phyloP scores from a whole-genome alignment of 2,113 vertebrate species.

The Amphiprion percula region DNA sequence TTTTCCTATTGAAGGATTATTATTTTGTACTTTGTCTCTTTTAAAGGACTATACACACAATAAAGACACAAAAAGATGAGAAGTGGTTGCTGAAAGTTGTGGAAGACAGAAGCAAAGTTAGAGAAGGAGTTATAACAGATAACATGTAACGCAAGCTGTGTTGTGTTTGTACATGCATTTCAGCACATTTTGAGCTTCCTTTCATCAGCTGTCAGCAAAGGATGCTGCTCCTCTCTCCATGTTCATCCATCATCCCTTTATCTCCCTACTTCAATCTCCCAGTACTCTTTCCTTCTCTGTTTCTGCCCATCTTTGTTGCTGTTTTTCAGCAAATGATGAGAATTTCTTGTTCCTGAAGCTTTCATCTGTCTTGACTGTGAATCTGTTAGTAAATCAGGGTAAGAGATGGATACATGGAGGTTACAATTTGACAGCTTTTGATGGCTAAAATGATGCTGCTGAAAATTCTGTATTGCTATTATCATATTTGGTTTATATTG shows the following conservation, averaged over 20 bases:
- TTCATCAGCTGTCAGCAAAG: conserved; percentile 48
- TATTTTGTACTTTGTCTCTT: conserved; percentile 20
- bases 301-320: conserved; percentile 36
- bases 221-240: conserved; percentile 20
- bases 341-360: conserved; percentile 27
- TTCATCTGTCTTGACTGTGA: conserved; percentile 19
- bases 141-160: conserved; percentile 25
- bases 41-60: neutral
- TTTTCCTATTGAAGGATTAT: conserved; percentile 14
- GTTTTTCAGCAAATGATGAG: conserved; percentile 15
- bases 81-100: conserved; percentile 8
- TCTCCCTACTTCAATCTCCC: conserved; percentile 28
- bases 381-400: conserved; percentile 29
- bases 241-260: conserved; percentile 43
- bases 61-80: neutral
- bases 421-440: conserved; percentile 8
- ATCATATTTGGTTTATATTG: conserved; percentile 14
- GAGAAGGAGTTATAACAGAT: neutral
- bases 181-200: conserved; percentile 25
- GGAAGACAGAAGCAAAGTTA: conserved; percentile 8
- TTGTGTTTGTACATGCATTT: conserved; percentile 39
- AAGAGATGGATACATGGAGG: conserved; percentile 13
- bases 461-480: neutral
- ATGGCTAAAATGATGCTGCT: neutral
- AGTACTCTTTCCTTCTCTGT: neutral